Base-by-base conservation (phyloP, 2,113 vertebrate species). In the Gnathonemus longibarbis region DNA sequence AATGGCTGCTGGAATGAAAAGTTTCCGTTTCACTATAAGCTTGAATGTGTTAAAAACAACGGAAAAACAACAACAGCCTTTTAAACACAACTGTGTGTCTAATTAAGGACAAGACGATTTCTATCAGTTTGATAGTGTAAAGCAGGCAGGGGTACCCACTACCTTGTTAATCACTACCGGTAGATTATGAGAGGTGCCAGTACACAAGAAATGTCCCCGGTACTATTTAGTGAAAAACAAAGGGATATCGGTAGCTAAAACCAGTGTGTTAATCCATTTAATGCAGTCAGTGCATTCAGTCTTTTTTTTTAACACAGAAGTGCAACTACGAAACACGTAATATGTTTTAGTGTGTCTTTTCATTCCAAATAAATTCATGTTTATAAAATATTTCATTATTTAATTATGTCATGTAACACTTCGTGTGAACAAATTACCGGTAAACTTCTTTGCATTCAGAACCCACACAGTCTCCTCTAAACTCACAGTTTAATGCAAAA, bases 1-100 rank as follows among this genome's bases (percentile, higher is more conserved):
- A 66, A 46, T 39, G 56, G 39, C 39, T 6, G 46, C 70, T 90
- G 56, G 85, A 62, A 90, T 89, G 58, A 88, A 92, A 53, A 89
- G 17, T 31, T 70, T 13, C 62, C 4, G n/a, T 70, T 31, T 31
- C 24, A 31, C n/a, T 4, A 13, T 27, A 31, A 27, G 31, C 9
- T 11, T 27, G 27, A 10, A 31, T 27, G 10, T 31, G 62, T 70
- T 13, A 70, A 11, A 85, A 24, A 77, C 83, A 85, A 80, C 8
- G 10, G 39, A 66, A 42, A n/a, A n/a, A n/a, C n/a, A n/a, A n/a
- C n/a, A n/a, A n/a, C n/a, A n/a, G n/a, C 2, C 3, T 27, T 66
- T 66, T 66, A 27, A 3, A 66, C 62, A 66, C 62, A 11, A 5
- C n/a, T 13, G n/a, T 31, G 62, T 70, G n/a, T 70, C 9, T 31